phyloP scores from a whole-genome alignment of 2,888 invertebrate genomes.

The Orthonychiurus folsomi region DNA sequence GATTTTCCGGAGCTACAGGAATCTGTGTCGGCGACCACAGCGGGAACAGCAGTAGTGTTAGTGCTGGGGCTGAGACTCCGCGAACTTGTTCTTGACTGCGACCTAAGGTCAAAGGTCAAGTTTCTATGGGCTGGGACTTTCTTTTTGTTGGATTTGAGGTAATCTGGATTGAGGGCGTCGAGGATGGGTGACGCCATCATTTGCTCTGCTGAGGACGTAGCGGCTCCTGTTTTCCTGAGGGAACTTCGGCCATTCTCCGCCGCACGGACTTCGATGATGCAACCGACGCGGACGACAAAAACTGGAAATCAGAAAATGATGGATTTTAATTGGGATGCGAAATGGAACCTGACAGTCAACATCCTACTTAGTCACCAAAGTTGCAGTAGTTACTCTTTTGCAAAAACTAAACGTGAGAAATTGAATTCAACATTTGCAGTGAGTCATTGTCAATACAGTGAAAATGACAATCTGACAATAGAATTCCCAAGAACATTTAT shows the following conservation, averaged over 20 bases:
- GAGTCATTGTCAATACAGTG: too few relatives aligned
- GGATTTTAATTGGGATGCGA: too few relatives aligned
- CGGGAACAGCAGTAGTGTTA: background rate
- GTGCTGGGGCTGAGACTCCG: background rate
- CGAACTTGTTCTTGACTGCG: too few relatives aligned
- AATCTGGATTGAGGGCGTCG: background rate
- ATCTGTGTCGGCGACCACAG: slow-evolving; percentile 17
- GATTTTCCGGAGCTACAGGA: slow-evolving; percentile 28
- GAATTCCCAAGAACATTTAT: too few relatives aligned
- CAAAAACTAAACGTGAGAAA: too few relatives aligned
- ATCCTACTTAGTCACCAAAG: too few relatives aligned
- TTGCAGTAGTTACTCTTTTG: too few relatives aligned
- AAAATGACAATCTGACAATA: too few relatives aligned
- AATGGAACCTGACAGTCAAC: too few relatives aligned
- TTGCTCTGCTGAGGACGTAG: background rate
- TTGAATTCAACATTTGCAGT: too few relatives aligned
- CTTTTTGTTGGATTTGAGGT: background rate
- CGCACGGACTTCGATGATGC: slow-evolving; percentile 37
- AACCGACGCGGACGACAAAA: slow-evolving; percentile 37
- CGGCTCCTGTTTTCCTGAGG: background rate
- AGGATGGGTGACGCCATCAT: background rate
- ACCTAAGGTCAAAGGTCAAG: too few relatives aligned
- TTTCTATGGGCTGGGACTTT: background rate
- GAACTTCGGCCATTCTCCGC: slow-evolving; percentile 10
- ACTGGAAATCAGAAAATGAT: too few relatives aligned